Base-by-base conservation (phyloP, 2,113 vertebrate genomes). In the Ptychochromis oligacanthus region DNA sequence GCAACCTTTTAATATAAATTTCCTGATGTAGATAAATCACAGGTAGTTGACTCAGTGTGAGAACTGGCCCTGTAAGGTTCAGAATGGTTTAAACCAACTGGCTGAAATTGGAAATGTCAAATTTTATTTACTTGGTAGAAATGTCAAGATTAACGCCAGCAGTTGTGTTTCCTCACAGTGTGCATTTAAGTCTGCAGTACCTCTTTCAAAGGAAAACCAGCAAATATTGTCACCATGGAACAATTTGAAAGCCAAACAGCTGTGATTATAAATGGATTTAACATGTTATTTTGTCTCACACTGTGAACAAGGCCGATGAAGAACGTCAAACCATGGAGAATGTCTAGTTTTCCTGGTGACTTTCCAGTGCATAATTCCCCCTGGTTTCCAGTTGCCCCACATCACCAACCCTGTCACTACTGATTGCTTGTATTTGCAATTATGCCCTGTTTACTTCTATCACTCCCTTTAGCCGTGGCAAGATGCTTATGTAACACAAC, bases 401-500 rank as follows among this genome's bases (percentile, higher is more conserved):
- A 5, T 79, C 61, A 61, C 80, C 6, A 13, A 86, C 86, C 89
- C 87, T 91, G 93, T 93, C 93, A 91, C 91, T 81, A 79, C 81
- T 14, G 18, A 89, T 93, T 75, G 59, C 57, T 62, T 60, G 49
- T 13, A 40, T 78, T 81, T 18, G 31, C 70, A 88, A 83, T 75
- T 80, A 87, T 40, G 79, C 75, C 80, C 74, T 89, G 91, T 91
- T 93, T 91, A 89, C 83, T 82, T 82, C 82, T 77, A 60, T 90
- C 91, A 85, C 24, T 79, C 77, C 93, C 81, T 77, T 90, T 55
- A 88, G 88, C 87, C 56, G 65, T 43, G 82, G 59, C 56, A 62
- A 75, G 79, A 81, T 0, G 15, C 82, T 94, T 93, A 95, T 89
- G 75, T 87, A 93, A 95, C 88, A 18, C 83, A 88, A 54, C 60